Percentiles rank a stretch among this genome's conserved stretches.
phyloP scores from a whole-genome alignment of 2,797 vertebrate species.

The Astyanax mexicanus region DNA sequence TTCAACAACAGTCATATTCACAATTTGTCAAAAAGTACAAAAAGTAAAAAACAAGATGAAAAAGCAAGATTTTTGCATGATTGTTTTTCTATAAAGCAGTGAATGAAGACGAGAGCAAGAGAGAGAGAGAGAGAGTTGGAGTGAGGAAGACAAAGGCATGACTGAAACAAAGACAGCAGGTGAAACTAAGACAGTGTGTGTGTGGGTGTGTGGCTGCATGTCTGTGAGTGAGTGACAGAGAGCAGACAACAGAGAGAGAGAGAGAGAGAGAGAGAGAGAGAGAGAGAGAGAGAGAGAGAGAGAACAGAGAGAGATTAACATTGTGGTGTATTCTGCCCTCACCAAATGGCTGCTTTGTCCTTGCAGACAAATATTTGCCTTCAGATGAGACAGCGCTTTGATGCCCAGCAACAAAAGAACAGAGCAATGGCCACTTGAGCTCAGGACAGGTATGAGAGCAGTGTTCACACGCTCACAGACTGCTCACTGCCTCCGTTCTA shows the following conservation, averaged over 20 bases:
- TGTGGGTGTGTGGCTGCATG: constrained; percentile 7
- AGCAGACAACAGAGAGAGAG: constrained; percentile 13
- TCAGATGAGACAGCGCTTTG: constrained; percentile 38
- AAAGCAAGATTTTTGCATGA: no score
- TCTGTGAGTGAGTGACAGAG: not conserved
- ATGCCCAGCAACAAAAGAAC: constrained; percentile 48
- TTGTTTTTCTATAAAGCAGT: no score
- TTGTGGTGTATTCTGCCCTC: constrained; percentile 15
- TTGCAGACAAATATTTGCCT: constrained; percentile 47
- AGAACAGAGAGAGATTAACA: constrained; percentile 31
- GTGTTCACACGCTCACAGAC: not conserved
- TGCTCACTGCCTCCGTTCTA: constrained; percentile 14
- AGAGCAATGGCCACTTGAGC: constrained; percentile 15
- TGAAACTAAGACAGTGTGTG: constrained; percentile 13
- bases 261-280: constrained; percentile 13
- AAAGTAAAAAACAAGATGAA: not conserved
- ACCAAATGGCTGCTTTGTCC: constrained; percentile 50
- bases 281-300: no score
- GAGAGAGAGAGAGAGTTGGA: constrained; percentile 51
- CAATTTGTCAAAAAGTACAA: no score
- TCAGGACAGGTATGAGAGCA: constrained; percentile 21
- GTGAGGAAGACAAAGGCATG: constrained; percentile 12
- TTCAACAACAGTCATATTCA: no score
- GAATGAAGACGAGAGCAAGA: not conserved
- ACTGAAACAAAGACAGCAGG: not conserved